Conservation (phyloP, 2,113 vertebrate species). For the Tachysurus fulvidraco region DNA sequence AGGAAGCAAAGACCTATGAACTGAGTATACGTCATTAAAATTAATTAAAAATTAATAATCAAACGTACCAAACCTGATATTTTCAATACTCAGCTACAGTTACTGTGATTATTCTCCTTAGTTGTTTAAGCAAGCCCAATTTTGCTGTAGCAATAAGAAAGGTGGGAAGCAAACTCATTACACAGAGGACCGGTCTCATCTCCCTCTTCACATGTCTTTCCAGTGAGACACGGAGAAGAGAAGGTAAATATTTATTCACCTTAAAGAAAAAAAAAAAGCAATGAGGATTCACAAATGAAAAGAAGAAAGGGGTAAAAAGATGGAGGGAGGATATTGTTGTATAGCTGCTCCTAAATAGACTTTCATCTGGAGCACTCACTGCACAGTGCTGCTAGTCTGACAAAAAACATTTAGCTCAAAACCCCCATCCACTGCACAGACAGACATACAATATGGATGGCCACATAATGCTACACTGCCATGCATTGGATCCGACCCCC, state of each 20-base stretch:
- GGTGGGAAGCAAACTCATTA: neutral
- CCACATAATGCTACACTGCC: conserved; percentile 16
- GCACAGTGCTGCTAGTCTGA: conserved; percentile 57
- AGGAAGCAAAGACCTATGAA: neutral
- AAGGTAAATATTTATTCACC: conserved; percentile 21
- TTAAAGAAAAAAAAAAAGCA: conserved; percentile 6
- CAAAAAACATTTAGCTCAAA: conserved; percentile 60
- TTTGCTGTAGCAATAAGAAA: neutral
- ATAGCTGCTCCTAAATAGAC: conserved; percentile 64
- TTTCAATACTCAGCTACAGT: neutral
- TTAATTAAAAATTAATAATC: neutral
- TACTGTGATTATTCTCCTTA: no score
- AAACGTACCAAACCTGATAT: neutral
- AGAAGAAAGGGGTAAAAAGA: neutral
- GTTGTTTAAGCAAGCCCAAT: neutral
- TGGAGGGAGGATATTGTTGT: neutral
- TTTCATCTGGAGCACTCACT: conserved; percentile 57
- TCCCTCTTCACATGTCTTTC: neutral
- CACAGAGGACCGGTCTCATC: neutral
- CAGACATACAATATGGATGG: conserved; percentile 37
- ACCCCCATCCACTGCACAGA: conserved; percentile 41
- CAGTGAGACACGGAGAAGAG: neutral
- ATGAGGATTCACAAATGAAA: neutral
- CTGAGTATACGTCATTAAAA: neutral
- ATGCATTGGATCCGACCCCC: conserved; percentile 71